Conservation (phyloP, 1,140 invertebrate genomes). For the Scaptomyza pallida region DNA sequence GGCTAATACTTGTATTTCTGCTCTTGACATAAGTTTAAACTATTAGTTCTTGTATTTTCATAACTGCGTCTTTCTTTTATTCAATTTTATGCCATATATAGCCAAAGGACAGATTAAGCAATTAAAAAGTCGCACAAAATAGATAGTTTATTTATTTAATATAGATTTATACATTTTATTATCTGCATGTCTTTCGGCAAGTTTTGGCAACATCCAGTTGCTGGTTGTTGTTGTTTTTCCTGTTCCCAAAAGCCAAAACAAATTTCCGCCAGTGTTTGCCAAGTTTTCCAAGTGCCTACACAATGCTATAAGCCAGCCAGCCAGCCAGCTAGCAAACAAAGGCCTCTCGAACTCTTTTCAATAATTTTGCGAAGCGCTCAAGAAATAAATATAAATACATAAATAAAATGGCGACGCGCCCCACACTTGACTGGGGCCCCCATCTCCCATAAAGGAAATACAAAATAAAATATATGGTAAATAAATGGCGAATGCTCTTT, state of each 20-base stretch:
- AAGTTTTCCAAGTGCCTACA: constrained; percentile 52
- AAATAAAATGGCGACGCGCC: constrained; percentile 66
- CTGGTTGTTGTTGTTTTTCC: constrained; percentile 32
- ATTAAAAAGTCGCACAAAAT: constrained; percentile 37
- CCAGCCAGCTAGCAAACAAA: constrained; percentile 17
- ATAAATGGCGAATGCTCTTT: constrained; percentile 63
- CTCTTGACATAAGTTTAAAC: no score
- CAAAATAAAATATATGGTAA: constrained; percentile 66
- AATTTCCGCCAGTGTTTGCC: constrained; percentile 58
- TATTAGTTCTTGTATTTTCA: not conserved
- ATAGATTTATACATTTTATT: constrained; percentile 30
- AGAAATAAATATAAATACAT: constrained; percentile 70
- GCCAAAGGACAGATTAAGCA: constrained; percentile 11
- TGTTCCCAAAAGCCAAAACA: constrained; percentile 48
- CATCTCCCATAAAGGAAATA: constrained; percentile 49
- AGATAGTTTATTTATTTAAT: constrained; percentile 32
- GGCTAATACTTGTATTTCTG: no score
- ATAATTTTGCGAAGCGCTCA: constrained; percentile 52
- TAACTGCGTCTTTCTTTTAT: not conserved
- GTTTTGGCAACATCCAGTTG: constrained; percentile 29
- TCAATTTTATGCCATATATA: constrained; percentile 14
- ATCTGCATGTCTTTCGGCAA: constrained; percentile 27
- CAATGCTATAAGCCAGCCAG: not conserved
- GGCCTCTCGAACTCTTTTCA: constrained; percentile 70
- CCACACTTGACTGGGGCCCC: constrained; percentile 50